phyloP scores from a whole-genome alignment of 2,797 vertebrate genomes.

The Muscicapa striata region DNA sequence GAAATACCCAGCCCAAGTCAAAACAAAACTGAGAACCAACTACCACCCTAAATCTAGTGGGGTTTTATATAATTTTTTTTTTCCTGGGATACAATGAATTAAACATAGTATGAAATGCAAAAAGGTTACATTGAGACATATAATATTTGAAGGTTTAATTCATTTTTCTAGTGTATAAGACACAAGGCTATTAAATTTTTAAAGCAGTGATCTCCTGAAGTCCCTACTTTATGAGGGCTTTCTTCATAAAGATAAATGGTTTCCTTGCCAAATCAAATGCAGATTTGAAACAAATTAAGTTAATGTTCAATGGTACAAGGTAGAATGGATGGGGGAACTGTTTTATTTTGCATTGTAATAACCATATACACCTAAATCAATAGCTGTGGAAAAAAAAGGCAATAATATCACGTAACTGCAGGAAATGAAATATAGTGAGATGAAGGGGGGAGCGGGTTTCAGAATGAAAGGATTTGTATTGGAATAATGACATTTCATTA shows the following conservation, averaged over 20 bases:
- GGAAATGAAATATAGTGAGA: constrained; percentile 93
- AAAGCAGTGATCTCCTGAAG: constrained; percentile 84
- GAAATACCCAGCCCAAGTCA: background rate
- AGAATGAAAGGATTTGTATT: constrained; percentile 90
- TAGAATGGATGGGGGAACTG: constrained; percentile 83
- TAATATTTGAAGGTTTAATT: constrained; percentile 87
- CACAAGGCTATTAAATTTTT: constrained; percentile 85
- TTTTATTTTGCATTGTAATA: constrained; percentile 94
- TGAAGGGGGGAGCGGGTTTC: constrained; percentile 75
- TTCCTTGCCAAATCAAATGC: constrained; percentile 92
- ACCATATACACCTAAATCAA: constrained; percentile 96
- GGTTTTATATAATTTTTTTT: constrained; percentile 52
- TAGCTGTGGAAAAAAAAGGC: constrained; percentile 86
- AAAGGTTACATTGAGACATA: constrained; percentile 85
- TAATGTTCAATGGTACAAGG: constrained; percentile 85
- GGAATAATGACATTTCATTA: constrained; percentile 95
- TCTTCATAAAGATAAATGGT: constrained; percentile 90
- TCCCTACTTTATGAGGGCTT: constrained; percentile 86
- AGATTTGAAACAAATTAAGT: constrained; percentile 94
- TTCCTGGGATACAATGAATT: constrained; percentile 77
- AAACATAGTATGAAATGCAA: constrained; percentile 83
- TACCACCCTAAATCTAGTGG: constrained; percentile 48
- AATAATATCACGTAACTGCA: constrained; percentile 94
- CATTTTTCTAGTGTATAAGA: constrained; percentile 83
- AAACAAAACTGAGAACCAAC: constrained; percentile 24